Conservation (phyloP, 1,140 invertebrate species). For the Trachelipus rathkii region DNA sequence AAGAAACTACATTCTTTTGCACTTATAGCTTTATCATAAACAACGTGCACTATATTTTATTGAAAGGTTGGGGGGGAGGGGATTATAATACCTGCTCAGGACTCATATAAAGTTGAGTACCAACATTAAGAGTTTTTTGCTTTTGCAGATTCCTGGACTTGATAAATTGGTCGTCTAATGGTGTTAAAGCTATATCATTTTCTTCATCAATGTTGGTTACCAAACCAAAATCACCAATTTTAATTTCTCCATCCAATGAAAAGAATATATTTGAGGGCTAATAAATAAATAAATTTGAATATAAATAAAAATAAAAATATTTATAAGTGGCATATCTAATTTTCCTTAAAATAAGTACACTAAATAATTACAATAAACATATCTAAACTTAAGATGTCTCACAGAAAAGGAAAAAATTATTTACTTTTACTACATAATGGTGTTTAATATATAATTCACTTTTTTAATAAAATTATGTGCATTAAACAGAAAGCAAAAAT, state of each 20-base stretch:
- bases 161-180: slow-evolving; percentile 9
- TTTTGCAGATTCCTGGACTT: slow-evolving; percentile 70
- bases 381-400: no score
- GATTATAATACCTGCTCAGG: slow-evolving; percentile 70
- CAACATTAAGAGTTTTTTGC: slow-evolving; percentile 66
- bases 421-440: no score
- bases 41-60: no score
- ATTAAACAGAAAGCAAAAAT: no score
- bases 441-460: no score
- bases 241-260: slow-evolving; percentile 79
- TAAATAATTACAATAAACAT: no score
- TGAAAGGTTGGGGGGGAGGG: no score
- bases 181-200: slow-evolving; percentile 52
- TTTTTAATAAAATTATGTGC: no score
- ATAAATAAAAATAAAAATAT: slow-evolving; percentile 4
- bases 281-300: slow-evolving; percentile 48
- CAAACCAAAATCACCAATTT: slow-evolving; percentile 95
- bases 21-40: no score
- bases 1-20: no score
- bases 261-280: slow-evolving; percentile 95
- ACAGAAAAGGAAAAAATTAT: no score
- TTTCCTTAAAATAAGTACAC: background rate
- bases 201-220: slow-evolving; percentile 76
- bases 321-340: background rate
- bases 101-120: slow-evolving; percentile 94